These are phyloP conservation scores for Cylloceria caligata DNA, from an alignment of 2,888 invertebrate genomes.

Conservation along the genomic window DNA sequence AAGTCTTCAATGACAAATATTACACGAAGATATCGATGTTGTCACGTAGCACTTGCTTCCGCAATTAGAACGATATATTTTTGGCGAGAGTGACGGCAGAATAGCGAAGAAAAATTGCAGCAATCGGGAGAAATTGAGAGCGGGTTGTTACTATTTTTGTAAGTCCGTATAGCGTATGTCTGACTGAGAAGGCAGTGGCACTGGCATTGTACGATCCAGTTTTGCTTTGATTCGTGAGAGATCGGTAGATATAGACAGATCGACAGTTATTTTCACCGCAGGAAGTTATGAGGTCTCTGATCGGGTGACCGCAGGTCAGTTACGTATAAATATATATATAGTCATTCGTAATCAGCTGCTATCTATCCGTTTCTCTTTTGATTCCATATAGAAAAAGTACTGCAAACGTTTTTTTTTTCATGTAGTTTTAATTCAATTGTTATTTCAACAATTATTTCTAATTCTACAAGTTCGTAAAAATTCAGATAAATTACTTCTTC, in stretches of 20 bases:
- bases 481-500: too few relatives aligned
- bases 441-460: not conserved
- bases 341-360: not conserved
- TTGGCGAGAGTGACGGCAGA: slow-evolving; percentile 28
- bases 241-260: slow-evolving; percentile 10
- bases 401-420: not conserved
- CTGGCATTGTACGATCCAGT: slow-evolving; percentile 72
- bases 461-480: not conserved
- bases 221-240: slow-evolving; percentile 61
- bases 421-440: not conserved
- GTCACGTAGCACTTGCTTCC: slow-evolving; percentile 24
- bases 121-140: slow-evolving; percentile 72
- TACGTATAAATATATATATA: slow-evolving; percentile 5
- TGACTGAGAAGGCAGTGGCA: slow-evolving; percentile 32
- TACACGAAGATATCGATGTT: not conserved
- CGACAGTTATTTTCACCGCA: slow-evolving; percentile 15
- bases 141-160: slow-evolving; percentile 73
- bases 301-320: slow-evolving; percentile 8
- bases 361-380: not conserved
- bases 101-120: slow-evolving; percentile 68
- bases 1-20: not conserved
- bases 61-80: slow-evolving; percentile 60
- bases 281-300: slow-evolving; percentile 9
- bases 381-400: not conserved
- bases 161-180: slow-evolving; percentile 44